Base-by-base conservation (phyloP, 2,888 invertebrate species). In the Chironomus riparius region DNA sequence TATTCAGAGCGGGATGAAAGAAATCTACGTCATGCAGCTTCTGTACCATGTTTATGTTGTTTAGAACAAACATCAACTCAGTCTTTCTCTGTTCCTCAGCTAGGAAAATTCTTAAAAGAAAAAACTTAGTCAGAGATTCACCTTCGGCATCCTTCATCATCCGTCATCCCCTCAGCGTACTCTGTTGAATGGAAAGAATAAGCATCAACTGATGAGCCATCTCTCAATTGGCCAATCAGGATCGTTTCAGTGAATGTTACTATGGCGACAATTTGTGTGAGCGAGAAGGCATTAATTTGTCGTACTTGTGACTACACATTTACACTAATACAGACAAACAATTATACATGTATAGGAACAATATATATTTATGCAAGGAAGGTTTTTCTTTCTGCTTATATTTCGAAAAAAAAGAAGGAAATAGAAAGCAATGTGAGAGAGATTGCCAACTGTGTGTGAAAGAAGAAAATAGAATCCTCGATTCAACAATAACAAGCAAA, bases 181-280 rank as follows among this genome's bases (percentile, higher is more conserved):
- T 38, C 2, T 38, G 38, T 38, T 10, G 38, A 38, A 38, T 10
- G 38, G 38, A 38, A 38, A 10, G 38, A 38, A 38, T 38, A 38
- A 38, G 38, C 38, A 38, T 38, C 38, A 38, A 38, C 38, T 38
- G 38, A 38, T 38, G 38, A 38, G 38, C 38, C 38, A 38, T 38
- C 38, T 73, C 65, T 47, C 73, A 61, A 73, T 73, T 73, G 73
- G 73, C 73, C 73, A 73, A 73, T 73, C 73, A 73, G 73, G 73
- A 73, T 28, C 18, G 10, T 15, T 15, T 38, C 22, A 4, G 15
- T 56, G 7, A 6, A 22, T 21, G 73, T 73, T 22, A 21, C 73
- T 65, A 73, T 73, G 73, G 73, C 15, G 73, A 73, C 65, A 13
- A 47, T 62, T 62, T 38, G 65, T n/a, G 21, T 21, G 65, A 73